Evolutionary conservation across 2,888 invertebrate genomes (phyloP), one percentile per base, ranked within the genome.

Genomic region (Flabesymbios commensalis): DNA sequence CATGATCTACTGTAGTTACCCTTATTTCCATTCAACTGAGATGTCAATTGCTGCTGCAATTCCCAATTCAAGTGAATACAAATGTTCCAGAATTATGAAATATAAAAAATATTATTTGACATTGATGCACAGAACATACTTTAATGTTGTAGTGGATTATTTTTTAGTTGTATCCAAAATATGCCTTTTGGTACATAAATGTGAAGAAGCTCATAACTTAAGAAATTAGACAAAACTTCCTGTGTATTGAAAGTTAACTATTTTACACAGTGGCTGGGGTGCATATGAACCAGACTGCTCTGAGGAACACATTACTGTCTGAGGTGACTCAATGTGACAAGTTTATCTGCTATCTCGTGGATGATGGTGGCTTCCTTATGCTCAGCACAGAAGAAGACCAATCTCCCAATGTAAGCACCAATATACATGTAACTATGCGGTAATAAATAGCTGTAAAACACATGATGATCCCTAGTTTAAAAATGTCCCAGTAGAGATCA

Each of bases 351-450:
- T 49, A 49, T 32, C 22, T 49, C 31, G 29, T 49, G 14, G 49
- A 49, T 32, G 49, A 49, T 22, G 49, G 49, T 22, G 49, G 49
- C 31, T 49, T 29, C 31, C 5, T 49, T 14, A 49, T 49, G 14
- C 10, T 49, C 28, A 7, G 14, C 28, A 49, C 14, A 28, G 31
- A 26, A 26, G 29, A 17, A 22, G 49, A 49, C 7, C 29, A 49
- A 14, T 28, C 7, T 5, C 22, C 26, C 31, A 49, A 29, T 28
- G 49, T 49, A 31, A 26, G 29, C n/a, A n/a, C n/a, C n/a, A n/a
- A n/a, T n/a, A n/a, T n/a, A n/a, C n/a, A n/a, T n/a, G n/a, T n/a
- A n/a, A n/a, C n/a, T n/a, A n/a, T n/a, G n/a, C n/a, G n/a, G n/a
- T n/a, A n/a, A n/a, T n/a, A n/a, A n/a, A n/a, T n/a, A n/a, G n/a